Evolutionary conservation across 2,888 invertebrate genomes (phyloP), one percentile per base, ranked within the genome.

Genomic region (Stenurella melanura): DNA sequence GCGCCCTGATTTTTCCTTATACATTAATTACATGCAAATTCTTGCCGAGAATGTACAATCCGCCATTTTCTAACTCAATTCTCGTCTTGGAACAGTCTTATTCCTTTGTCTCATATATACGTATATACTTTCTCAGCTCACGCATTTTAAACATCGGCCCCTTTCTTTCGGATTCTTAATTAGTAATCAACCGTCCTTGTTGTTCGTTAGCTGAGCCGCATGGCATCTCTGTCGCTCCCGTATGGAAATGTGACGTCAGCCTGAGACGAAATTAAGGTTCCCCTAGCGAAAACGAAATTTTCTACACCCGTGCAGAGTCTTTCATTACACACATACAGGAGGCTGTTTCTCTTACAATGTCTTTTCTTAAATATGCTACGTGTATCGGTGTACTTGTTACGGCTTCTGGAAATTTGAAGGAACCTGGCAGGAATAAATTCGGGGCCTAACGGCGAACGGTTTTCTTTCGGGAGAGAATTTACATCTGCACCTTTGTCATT

Each of bases 81-180:
- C 88, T 84, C 87, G 86, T 86, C 86, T 86, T 85, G 85, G 84
- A 84, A 90, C 89, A 86, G 86, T 88, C 88, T 88, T 87, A 88
- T 89, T 89, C 88, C 89, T 89, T 89, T 89, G 89, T 89, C 89
- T 89, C 88, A 89, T 89, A 88, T 88, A 88, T 87, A 83, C 81
- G 81, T 83, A 83, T 82, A 86, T 85, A 86, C 85, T 88, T 87
- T 87, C 88, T 87, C 86, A 86, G 87, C 89, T 89, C 89, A 89
- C 89, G 89, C 89, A 89, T 90, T 89, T 91, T 90, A 90, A 91
- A 89, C 89, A 89, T 89, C 89, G 89, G 88, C 87, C 92, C 89
- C 89, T 89, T 92, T 92, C 93, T 93, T 93, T 93, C 89, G 92
- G 92, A 92, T 93, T 93, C 93, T 93, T 93, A 93, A 93, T 93